Evolutionary conservation across 1,140 invertebrate species (phyloP), one percentile per base, ranked within the genome.

Genomic region (Aphis gossypii): DNA sequence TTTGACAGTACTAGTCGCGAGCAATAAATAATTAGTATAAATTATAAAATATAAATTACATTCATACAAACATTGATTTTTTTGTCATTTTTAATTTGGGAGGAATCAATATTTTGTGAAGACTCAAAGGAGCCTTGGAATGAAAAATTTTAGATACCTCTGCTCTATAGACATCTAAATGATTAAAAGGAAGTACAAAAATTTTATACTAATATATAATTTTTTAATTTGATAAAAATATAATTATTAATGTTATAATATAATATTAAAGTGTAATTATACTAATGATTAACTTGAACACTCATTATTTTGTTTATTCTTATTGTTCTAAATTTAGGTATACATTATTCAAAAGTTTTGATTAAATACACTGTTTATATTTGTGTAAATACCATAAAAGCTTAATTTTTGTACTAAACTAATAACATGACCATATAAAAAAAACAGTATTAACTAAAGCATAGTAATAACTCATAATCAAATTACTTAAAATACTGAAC

Each of bases 161-260:
- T 35, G 35, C 30, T 60, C 56, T 30, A 68, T 18, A 68, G 30
- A 14, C 14, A n/a, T 60, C 56, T 68, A n/a, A n/a, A 14, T 68
- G 14, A 68, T 11, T 68, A 68, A 68, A 18, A 68, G 30, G 60
- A 68, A 68, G 30, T n/a, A n/a, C 14, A 68, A 68, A 68, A 11
- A 68, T 11, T 68, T 68, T 68, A n/a, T 68, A 68, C 30, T 68
- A 68, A n/a, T 68, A 68, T 87, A 87, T 87, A 87, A 88, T 35
- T n/a, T 88, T 88, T 88, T 51, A 54, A n/a, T 51, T 86, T 35
- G 2, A 51, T 88, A 88, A 88, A 88, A 88, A 51, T 51, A 88
- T n/a, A 35, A 35, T 88, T 51, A 51, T 51, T 87, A 20, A 87
- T 87, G 84, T n/a, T 51, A 88, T 88, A 88, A 48, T 88, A 88